Evolutionary conservation across 2,113 vertebrate species (phyloP).

Genomic region (Columba livia): DNA sequence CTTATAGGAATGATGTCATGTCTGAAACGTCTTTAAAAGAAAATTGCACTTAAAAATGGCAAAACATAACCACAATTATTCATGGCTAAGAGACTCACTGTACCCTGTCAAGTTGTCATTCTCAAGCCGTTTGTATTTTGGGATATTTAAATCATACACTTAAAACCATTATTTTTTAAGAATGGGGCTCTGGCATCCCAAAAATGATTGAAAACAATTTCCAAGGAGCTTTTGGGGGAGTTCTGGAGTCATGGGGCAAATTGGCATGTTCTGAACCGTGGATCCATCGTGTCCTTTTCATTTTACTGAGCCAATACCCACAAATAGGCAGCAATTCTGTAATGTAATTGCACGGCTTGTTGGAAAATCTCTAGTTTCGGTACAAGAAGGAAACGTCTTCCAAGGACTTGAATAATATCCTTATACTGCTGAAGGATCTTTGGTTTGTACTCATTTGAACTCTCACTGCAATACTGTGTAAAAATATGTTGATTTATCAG

Average conservation of each 20-base stretch:
- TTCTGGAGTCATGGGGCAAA: neutral
- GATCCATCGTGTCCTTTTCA: neutral
- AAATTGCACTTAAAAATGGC: slow-evolving; percentile 3
- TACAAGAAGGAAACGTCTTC: neutral
- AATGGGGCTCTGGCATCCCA: neutral
- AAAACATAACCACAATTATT: slow-evolving; percentile 40
- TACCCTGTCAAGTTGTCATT: neutral
- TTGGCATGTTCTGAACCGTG: neutral
- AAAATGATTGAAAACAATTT: neutral
- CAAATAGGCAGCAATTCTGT: neutral
- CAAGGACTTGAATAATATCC: neutral
- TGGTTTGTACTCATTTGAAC: neutral
- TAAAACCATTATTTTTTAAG: neutral
- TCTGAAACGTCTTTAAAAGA: slow-evolving; percentile 22
- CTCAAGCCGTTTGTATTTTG: neutral
- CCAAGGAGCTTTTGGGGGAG: neutral
- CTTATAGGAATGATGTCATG: slow-evolving; percentile 47
- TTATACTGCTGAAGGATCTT: neutral
- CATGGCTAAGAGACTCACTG: neutral
- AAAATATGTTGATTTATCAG: neutral
- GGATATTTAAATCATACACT: neutral
- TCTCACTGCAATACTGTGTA: neutral
- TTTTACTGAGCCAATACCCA: neutral
- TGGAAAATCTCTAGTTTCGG: neutral
- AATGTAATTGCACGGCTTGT: neutral